A percentile compares a stretch with the other conserved stretches of the same genome.
These are phyloP conservation scores for Folsomia manolachei DNA, from an alignment of 2,888 invertebrate genomes.

Conservation along the genomic window DNA sequence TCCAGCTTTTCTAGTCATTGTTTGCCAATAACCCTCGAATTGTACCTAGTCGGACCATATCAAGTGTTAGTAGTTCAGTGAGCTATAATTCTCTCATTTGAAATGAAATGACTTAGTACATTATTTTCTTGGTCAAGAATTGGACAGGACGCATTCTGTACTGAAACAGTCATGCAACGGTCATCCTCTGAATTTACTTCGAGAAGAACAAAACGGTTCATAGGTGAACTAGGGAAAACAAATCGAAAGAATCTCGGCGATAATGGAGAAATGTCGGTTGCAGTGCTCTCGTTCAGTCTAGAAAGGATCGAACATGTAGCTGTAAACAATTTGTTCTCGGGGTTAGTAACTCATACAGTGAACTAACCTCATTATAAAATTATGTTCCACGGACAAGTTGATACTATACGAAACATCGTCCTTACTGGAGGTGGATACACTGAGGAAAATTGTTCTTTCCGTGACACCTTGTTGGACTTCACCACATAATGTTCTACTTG, in stretches of 20 bases:
- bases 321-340: neutral
- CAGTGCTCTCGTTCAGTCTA: slow-evolving; percentile 51
- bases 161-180: slow-evolving; percentile 73
- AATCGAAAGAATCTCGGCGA: slow-evolving; percentile 65
- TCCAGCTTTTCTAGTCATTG: slow-evolving; percentile 72
- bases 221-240: slow-evolving; percentile 58
- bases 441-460: slow-evolving; percentile 60
- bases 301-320: slow-evolving; percentile 15
- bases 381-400: slow-evolving; percentile 60
- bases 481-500: slow-evolving; percentile 64
- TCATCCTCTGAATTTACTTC: slow-evolving; percentile 63
- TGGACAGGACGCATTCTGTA: slow-evolving; percentile 69
- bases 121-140: slow-evolving; percentile 76
- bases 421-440: slow-evolving; percentile 66
- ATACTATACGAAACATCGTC: slow-evolving; percentile 62
- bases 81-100: too few relatives aligned
- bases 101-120: too few relatives aligned
- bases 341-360: neutral
- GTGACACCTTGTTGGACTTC: slow-evolving; percentile 50
- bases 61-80: too few relatives aligned
- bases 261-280: slow-evolving; percentile 57
- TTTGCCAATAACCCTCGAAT: slow-evolving; percentile 72
- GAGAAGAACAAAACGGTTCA: slow-evolving; percentile 60
- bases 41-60: too few relatives aligned
- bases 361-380: slow-evolving; percentile 61